Conservation (phyloP, 2,888 invertebrate genomes). For the Caenorhabditis sp. region DNA sequence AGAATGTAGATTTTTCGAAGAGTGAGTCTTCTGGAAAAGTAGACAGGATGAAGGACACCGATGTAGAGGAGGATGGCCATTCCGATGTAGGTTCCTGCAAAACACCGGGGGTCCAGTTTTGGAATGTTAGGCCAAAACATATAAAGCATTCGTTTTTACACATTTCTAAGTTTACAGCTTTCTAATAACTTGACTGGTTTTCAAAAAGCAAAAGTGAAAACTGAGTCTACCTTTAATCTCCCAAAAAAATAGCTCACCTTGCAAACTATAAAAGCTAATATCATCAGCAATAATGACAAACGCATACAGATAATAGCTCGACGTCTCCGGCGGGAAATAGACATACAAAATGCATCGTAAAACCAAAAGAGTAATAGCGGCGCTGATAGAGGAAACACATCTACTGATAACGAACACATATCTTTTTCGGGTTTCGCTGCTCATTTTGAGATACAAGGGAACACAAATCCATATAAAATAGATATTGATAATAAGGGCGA, state of each 20-base stretch:
- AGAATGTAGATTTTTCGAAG: constrained; percentile 37
- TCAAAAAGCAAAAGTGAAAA: background rate
- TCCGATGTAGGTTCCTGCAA: constrained; percentile 48
- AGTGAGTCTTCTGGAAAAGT: constrained; percentile 31
- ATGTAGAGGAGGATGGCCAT: constrained; percentile 48
- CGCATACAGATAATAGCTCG: constrained; percentile 44
- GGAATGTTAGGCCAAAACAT: no score
- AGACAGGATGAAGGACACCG: constrained; percentile 46
- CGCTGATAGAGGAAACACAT: constrained; percentile 43
- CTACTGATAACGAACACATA: constrained; percentile 49
- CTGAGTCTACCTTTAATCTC: background rate
- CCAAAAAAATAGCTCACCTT: constrained; percentile 33
- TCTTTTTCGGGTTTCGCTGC: constrained; percentile 14
- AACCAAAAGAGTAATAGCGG: constrained; percentile 30
- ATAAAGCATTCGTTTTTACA: no score
- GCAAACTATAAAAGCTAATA: constrained; percentile 49
- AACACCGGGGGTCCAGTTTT: no score
- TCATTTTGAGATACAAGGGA: constrained; percentile 27
- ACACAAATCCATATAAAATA: constrained; percentile 38
- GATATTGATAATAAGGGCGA: constrained; percentile 32
- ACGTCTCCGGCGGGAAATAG: constrained; percentile 42
- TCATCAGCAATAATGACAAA: constrained; percentile 27
- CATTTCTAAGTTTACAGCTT: no score
- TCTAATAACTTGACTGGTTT: no score
- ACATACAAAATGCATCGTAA: constrained; percentile 45